Evolutionary conservation across 2,113 vertebrate genomes (phyloP), one percentile per base, ranked within the genome.

Genomic region (Aptenodytes patagonicus): DNA sequence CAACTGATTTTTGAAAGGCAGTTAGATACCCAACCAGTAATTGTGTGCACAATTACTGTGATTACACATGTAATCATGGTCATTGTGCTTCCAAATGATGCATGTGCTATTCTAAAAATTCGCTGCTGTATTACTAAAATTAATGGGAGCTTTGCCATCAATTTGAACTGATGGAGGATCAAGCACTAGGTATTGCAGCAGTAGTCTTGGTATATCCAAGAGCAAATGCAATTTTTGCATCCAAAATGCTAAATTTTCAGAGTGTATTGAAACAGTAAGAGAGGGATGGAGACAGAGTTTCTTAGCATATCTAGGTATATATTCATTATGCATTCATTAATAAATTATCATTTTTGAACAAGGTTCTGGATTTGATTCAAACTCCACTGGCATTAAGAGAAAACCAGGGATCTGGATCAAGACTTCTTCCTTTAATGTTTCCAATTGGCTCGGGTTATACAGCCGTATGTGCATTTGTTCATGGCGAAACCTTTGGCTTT

Each of bases 31-130:
- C 93, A 88, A 72, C 87, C 84, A 91, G 83, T 87, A 93, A 97
- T 94, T 95, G 94, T 95, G 91, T 90, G 83, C 84, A 93, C 95
- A 96, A 96, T 97, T 89, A 97, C 96, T 72, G 87, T 97, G 96
- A 97, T 96, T 94, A 96, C 87, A 87, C 71, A 96, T 88, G 93
- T 96, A 97, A 96, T 97, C 96, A 95, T 4, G 89, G 87, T 96
- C 95, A 94, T 96, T 97, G 94, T 96, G 89, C 84, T 95, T 91
- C 81, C 94, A 96, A 95, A 95, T 83, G 84, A 83, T 96, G 89
- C 87, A 51, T 96, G 64, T 90, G 91, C 71, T 90, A 70, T 94
- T 95, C 95, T 93, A 93, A 97, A 97, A 93, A 77, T 88, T 61
- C 28, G 3, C 60, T 90, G 78, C 81, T 88, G 66, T 94, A 87